phyloP scores from a whole-genome alignment of 2,888 invertebrate species.

The Bugulina stolonifera region DNA sequence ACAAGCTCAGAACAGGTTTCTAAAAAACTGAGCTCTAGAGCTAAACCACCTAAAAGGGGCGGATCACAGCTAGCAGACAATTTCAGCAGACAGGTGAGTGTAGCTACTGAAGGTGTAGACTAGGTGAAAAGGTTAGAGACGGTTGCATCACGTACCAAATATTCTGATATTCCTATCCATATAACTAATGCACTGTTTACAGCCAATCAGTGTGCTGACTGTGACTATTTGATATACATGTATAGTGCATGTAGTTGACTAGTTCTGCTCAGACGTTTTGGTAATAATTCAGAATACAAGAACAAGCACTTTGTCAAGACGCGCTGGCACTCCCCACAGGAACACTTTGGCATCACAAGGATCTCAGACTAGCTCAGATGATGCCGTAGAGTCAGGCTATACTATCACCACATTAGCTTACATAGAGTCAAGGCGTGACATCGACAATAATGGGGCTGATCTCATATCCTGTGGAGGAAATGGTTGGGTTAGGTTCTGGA shows the following conservation, averaged over 20 bases:
- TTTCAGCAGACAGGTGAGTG: background rate
- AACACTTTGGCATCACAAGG: slow-evolving; percentile 3
- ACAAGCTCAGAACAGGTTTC: slow-evolving; percentile 50
- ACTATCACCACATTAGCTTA: slow-evolving; percentile 44
- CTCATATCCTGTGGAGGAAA: slow-evolving; percentile 53
- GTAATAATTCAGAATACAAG: background rate
- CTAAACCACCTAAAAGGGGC: slow-evolving; percentile 10
- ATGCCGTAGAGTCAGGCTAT: slow-evolving; percentile 41
- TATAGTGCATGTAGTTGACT: too few species aligned
- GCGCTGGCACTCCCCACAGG: background rate
- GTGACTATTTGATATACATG: too few species aligned
- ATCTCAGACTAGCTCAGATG: slow-evolving; percentile 5
- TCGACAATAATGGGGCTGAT: slow-evolving; percentile 45
- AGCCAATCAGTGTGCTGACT: too few species aligned
- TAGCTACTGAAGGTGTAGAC: too few species aligned
- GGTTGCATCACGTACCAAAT: too few species aligned
- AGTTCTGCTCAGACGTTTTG: too few species aligned
- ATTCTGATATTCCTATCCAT: too few species aligned
- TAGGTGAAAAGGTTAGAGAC: too few species aligned
- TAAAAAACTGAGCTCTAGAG: slow-evolving; percentile 26
- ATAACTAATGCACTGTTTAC: too few species aligned
- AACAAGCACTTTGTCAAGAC: background rate
- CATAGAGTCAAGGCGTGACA: slow-evolving; percentile 40
- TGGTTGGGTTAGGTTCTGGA: slow-evolving; percentile 53
- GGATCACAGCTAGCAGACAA: background rate